Evolutionary conservation across 2,113 vertebrate species (phyloP), one percentile per base, ranked within the genome.

Genomic region (human (Homo sapiens)): DNA sequence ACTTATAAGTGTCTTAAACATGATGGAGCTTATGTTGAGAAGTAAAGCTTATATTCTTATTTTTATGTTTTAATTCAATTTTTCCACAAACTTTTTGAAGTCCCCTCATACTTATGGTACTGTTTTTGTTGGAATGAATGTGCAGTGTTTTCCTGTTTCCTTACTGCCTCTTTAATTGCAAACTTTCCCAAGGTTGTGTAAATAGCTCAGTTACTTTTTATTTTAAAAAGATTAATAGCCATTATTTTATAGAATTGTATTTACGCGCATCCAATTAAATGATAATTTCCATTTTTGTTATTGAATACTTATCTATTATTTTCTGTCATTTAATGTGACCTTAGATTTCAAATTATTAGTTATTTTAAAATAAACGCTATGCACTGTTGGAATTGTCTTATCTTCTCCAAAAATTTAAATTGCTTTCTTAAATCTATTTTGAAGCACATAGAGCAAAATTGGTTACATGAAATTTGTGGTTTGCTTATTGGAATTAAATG

Each of bases 241-340:
- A 78, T 89, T 96, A 83, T 94, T 64, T 95, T 88, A 89, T 59
- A 78, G 20, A 96, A 75, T 88, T 73, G 70, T 66, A 89, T 93
- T 76, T 89, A 92, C 75, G 25, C 82, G 38, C 4, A 83, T 73
- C 13, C 25, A 76, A 94, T 55, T 82, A 6, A 93, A 70, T 85
- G 72, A 80, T 52, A 48, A 90, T 81, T 96, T 92, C 4, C 35
- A 72, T 9, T 61, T 90, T 89, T 91, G 30, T 45, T 93, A 96
- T 89, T 86, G 61, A 90, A 94, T 3, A 6, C 30, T 66, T 78
- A n/a, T 61, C 72, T 97, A 88, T 64, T 91, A 18, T 91, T 94
- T 96, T 89, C 32, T 50, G 57, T 78, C 25, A 52, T 78, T 96
- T 90, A 70, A 61, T 35, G 72, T 79, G 35, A 72, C 52, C 70